These are phyloP conservation scores for Drosophila yakuba DNA, from an alignment of 1,140 invertebrate genomes.

Conservation along the genomic window DNA sequence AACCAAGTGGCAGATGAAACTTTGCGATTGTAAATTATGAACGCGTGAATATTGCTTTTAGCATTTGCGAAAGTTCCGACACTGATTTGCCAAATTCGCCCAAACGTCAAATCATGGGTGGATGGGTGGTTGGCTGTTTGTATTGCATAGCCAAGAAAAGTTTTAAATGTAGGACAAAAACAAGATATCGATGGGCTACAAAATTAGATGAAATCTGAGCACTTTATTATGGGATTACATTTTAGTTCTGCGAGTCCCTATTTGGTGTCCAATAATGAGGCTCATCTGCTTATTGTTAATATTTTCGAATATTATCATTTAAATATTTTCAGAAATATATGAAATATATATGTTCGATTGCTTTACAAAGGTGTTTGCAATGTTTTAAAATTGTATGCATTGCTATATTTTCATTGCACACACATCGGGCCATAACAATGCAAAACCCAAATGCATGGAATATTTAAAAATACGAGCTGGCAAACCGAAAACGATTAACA, in stretches of 20 bases:
- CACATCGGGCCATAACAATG: background rate
- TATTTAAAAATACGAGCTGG: constrained; percentile 24
- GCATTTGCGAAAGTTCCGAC: constrained; percentile 59
- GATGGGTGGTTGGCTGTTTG: background rate
- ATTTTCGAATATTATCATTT: background rate
- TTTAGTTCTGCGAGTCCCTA: background rate
- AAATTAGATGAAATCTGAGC: no score
- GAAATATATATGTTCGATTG: background rate
- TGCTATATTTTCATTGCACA: background rate
- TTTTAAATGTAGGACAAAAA: constrained; percentile 1
- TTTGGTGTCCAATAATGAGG: background rate
- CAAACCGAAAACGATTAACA: constrained; percentile 42
- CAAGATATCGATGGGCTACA: background rate
- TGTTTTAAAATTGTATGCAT: background rate
- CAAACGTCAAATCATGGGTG: constrained; percentile 38
- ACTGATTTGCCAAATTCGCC: constrained; percentile 60
- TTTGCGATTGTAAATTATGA: constrained; percentile 77
- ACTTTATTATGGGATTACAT: constrained; percentile 9
- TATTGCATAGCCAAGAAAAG: background rate
- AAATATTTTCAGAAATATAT: background rate
- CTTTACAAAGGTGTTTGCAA: background rate
- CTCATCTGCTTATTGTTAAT: background rate
- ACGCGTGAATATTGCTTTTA: constrained; percentile 73
- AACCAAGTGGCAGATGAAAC: constrained; percentile 52
- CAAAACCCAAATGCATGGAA: background rate